Evolutionary conservation across 2,113 vertebrate genomes (phyloP), one percentile per base, ranked within the genome.

Genomic region (Dipodomys stephensi): DNA sequence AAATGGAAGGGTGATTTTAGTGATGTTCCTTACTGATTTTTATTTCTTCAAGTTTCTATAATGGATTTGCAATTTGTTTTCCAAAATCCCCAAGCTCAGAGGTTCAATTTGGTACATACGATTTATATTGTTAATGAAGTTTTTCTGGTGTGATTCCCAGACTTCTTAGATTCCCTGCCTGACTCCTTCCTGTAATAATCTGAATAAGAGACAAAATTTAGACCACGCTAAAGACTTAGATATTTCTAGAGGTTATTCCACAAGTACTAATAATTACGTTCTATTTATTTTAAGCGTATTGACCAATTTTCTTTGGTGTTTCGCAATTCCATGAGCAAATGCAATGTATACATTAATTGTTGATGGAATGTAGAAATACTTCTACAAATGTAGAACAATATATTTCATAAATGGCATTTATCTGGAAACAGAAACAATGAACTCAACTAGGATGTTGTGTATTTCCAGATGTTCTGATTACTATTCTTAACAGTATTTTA

Each of bases 401-500:
- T 69, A 86, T 83, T 86, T 88, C 9, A 7, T 68, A 28, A 77
- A 39, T 69, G 20, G 20, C 35, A 39, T 23, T 57, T 92, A 4
- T 90, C 25, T 96, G 32, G 11, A 79, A 84, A 2, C 46, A 71
- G 72, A 87, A 19, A 35, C 2, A 46, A 4, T 73, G 69, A 90
- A 53, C 3, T 81, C 68, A 78, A 5, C 18, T 35, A 81, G 30
- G 1, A 2, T 32, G 9, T 62, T 73, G 76, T 39, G 15, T 77
- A 10, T 87, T 77, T 86, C 95, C 65, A 84, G 20, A 87, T 92
- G 0, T 83, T n/a, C 27, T 39, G 23, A 11, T n/a, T 46, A 77
- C 78, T 96, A 30, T 53, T 95, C 90, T 85, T 30, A 64, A 84
- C 81, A 3, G 0, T 82, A 73, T 79, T 96, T 85, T 78, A 93